A percentile compares a stretch with the other conserved stretches of the same genome.
These are phyloP conservation scores for Eucriotettix oculatus DNA, from an alignment of 2,888 invertebrate species.

Conservation along the genomic window DNA sequence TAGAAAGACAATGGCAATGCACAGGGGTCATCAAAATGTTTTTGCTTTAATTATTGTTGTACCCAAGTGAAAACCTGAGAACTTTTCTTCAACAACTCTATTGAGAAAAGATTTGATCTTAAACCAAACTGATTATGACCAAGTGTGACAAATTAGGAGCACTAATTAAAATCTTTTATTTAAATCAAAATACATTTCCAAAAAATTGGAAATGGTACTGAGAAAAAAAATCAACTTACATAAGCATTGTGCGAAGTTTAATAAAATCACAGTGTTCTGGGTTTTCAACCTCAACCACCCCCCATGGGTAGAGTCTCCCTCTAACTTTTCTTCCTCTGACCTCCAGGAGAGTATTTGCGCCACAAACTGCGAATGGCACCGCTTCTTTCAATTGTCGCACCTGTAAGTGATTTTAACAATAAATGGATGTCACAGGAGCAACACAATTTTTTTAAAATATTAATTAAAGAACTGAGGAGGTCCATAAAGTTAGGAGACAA, in stretches of 20 bases:
- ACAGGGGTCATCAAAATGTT: too few relatives aligned
- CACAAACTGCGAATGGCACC: constrained; percentile 96
- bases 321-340: constrained; percentile 84
- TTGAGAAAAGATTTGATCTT: too few relatives aligned
- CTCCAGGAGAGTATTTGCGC: constrained; percentile 78
- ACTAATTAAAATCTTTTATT: too few relatives aligned
- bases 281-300: constrained; percentile 96
- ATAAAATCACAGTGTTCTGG: constrained; percentile 98
- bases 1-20: too few relatives aligned
- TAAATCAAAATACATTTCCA: too few relatives aligned
- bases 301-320: constrained; percentile 94
- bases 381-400: constrained; percentile 82
- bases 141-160: too few relatives aligned
- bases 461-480: background rate
- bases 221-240: constrained; percentile 34
- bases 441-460: background rate
- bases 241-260: constrained; percentile 89
- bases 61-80: too few relatives aligned
- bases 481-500: background rate
- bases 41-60: too few relatives aligned
- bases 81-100: too few relatives aligned
- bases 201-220: too few relatives aligned
- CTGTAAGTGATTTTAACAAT: constrained; percentile 21
- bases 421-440: background rate
- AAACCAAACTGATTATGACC: too few relatives aligned